These are phyloP conservation scores for Papio anubis DNA, from an alignment of 2,113 vertebrate genomes.

Conservation along the genomic window DNA sequence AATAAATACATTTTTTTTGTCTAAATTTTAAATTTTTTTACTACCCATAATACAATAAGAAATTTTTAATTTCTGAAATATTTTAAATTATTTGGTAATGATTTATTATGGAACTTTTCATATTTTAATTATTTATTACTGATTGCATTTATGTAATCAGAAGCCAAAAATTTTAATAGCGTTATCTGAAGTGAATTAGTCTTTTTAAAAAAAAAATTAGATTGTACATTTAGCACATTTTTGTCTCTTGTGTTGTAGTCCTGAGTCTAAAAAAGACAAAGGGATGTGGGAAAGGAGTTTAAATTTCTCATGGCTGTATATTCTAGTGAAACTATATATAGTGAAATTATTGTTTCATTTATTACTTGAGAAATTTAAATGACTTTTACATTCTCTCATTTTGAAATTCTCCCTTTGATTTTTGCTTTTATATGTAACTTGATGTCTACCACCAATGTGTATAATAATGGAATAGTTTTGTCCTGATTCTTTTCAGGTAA, in stretches of 20 bases:
- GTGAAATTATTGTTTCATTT: slow-evolving; percentile 7
- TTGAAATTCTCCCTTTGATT: not conserved
- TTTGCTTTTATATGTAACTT: not conserved
- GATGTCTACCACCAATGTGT: not conserved
- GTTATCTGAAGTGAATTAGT: not conserved
- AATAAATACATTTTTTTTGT: slow-evolving; percentile 18
- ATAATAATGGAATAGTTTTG: not conserved
- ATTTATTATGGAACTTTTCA: slow-evolving; percentile 26
- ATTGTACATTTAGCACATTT: not conserved
- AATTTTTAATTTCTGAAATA: slow-evolving; percentile 6
- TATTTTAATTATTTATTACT: slow-evolving; percentile 20
- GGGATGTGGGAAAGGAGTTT: not conserved
- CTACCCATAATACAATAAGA: too few species aligned
- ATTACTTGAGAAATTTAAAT: slow-evolving; percentile 38
- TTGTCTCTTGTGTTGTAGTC: not conserved
- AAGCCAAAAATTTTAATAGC: not conserved
- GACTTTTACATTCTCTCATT: not conserved
- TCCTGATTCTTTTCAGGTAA: not conserved
- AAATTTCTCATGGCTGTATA: not conserved
- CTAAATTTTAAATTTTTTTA: not conserved
- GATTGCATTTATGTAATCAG: not conserved
- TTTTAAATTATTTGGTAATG: not conserved
- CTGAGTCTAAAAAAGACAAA: not conserved
- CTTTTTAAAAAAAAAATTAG: not conserved
- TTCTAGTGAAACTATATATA: not conserved